Percentiles rank a stretch among this genome's conserved stretches.
phyloP scores from a whole-genome alignment of 2,888 invertebrate species.

The Stegophylla sp. region DNA sequence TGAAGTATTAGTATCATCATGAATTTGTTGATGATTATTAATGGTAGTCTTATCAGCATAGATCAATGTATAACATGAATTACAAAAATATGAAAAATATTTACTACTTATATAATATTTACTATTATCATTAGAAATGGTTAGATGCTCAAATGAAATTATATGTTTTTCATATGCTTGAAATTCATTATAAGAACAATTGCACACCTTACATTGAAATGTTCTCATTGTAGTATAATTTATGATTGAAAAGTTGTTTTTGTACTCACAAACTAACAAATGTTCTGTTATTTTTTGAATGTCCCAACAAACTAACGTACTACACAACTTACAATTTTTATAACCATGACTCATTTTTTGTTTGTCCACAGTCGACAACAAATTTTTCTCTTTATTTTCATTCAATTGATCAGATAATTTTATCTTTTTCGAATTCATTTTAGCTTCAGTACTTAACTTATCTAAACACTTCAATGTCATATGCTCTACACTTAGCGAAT shows the following conservation, averaged over 20 bases:
- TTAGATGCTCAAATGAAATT: not conserved
- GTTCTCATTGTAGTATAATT: not conserved
- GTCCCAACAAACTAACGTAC: not conserved
- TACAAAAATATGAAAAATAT: slow-evolving; percentile 27
- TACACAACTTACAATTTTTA: slow-evolving; percentile 14
- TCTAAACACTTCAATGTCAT: slow-evolving; percentile 21
- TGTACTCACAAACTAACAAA: slow-evolving; percentile 11
- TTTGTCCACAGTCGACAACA: not conserved
- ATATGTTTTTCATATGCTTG: not conserved
- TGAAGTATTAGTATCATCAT: no score
- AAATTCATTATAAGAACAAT: not conserved
- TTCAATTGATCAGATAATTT: not conserved
- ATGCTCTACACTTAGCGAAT: slow-evolving; percentile 47
- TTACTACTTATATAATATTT: no score
- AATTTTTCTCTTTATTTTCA: not conserved
- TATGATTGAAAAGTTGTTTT: no score
- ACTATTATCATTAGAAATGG: no score
- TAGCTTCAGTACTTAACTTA: not conserved
- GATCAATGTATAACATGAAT: not conserved
- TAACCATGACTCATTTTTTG: not conserved
- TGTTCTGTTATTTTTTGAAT: not conserved
- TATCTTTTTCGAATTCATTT: not conserved
- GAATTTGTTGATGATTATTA: not conserved
- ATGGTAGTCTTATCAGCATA: not conserved
- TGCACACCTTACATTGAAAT: not conserved